Base-by-base conservation (phyloP, 2,113 vertebrate genomes). In the Archocentrus centrarchus region DNA sequence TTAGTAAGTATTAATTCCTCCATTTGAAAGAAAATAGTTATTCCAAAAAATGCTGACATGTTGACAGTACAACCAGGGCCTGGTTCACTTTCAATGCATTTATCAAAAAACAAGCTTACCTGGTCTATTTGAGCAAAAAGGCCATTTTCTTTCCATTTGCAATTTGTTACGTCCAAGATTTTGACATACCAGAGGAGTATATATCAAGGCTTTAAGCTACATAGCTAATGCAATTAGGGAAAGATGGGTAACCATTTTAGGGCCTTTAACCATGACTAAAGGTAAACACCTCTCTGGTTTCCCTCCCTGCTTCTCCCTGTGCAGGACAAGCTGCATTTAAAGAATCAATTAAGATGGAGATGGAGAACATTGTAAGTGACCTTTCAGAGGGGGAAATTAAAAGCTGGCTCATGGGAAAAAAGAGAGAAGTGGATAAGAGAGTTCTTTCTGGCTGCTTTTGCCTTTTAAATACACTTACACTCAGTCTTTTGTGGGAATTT, bases 301-400 rank as follows among this genome's bases (percentile, higher is more conserved):
- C 44, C 61, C 81, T 80, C 59, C 58, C 76, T 17, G 62, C 53
- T 35, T 89, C 77, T 81, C 77, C 85, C 64, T 59, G 83, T 37
- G 30, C 89, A 63, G 76, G 85, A 80, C 81, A 79, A 84, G 87
- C 80, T 92, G 94, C 93, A 93, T 95, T 96, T 95, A 93, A 95
- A 93, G 91, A 96, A 94, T 96, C 95, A 95, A 95, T 96, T 95
- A 96, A 94, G 81, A 88, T 80, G 84, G 83, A 94, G 92, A 95
- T 93, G 90, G 92, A 94, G 93, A 94, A 95, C 95, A 95, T 88
- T 89, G 92, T 77, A 44, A 79, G 62, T 96, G 95, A 96, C 95
- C 95, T 96, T 96, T 96, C 87, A 86, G 84, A 92, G 53, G 90
- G 86, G 91, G 87, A 95, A 95, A 95, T 96, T 95, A 95, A 96